Conservation (phyloP, 2,888 invertebrate genomes). For the Phoronis australis region DNA sequence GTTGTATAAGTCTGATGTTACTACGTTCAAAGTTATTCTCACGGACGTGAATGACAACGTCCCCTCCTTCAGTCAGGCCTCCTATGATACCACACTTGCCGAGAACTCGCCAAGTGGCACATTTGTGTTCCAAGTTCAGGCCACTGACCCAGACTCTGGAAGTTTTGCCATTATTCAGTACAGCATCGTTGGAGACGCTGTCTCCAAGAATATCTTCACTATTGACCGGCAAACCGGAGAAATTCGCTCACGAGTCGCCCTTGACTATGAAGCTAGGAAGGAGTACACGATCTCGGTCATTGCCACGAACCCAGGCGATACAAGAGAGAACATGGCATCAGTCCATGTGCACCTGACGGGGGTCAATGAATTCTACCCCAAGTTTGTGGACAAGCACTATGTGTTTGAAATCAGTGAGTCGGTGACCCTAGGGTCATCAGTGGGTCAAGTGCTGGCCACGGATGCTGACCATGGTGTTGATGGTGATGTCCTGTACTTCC, state of each 20-base stretch:
- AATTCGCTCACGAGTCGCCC: constrained; percentile 69
- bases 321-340: constrained; percentile 44
- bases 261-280: constrained; percentile 82
- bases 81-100: constrained; percentile 71
- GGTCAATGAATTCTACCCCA: constrained; percentile 40
- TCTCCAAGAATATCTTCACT: constrained; percentile 60
- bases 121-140: constrained; percentile 61
- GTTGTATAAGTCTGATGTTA: constrained; percentile 69
- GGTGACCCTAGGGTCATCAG: constrained; percentile 24
- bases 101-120: constrained; percentile 77
- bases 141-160: constrained; percentile 80
- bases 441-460: constrained; percentile 31
- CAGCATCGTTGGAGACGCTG: constrained; percentile 65
- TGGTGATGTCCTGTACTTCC: constrained; percentile 71
- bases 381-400: constrained; percentile 30
- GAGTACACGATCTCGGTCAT: constrained; percentile 70
- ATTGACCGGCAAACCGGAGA: constrained; percentile 74
- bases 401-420: constrained; percentile 40
- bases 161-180: constrained; percentile 82
- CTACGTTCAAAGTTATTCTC: constrained; percentile 76
- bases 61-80: constrained; percentile 73
- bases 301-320: constrained; percentile 81
- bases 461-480: constrained; percentile 40
- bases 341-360: constrained; percentile 35
- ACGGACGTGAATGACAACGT: constrained; percentile 86